These are phyloP conservation scores for Drosophila melanica DNA, from an alignment of 1,140 invertebrate genomes.

Conservation along the genomic window DNA sequence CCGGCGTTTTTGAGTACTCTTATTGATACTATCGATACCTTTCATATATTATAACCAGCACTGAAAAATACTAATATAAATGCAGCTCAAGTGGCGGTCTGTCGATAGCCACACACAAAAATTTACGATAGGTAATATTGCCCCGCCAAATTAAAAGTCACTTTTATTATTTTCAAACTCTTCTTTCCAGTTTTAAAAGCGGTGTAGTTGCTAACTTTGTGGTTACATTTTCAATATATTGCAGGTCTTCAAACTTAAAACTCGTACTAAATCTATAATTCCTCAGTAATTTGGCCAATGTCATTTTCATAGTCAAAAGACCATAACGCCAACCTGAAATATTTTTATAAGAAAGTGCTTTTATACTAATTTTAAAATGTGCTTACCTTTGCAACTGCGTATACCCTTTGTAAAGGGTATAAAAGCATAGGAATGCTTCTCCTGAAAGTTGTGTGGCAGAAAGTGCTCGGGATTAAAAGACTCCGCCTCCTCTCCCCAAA, in stretches of 20 bases:
- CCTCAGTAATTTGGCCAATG: constrained; percentile 57
- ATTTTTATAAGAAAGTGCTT: neutral
- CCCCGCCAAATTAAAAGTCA: neutral
- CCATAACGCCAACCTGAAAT: constrained; percentile 65
- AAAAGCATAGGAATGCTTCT: constrained; percentile 71
- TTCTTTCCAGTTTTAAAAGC: neutral
- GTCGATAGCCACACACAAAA: neutral
- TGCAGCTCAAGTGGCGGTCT: neutral
- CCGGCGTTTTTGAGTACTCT: constrained; percentile 5
- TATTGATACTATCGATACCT: neutral
- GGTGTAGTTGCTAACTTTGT: neutral
- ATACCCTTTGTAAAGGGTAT: constrained; percentile 77
- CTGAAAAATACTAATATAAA: too few relatives aligned
- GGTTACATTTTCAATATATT: constrained; percentile 3
- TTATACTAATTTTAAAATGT: too few relatives aligned
- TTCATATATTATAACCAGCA: too few relatives aligned
- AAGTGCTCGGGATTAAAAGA: constrained; percentile 81
- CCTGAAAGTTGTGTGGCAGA: constrained; percentile 51
- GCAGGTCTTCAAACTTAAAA: constrained; percentile 50
- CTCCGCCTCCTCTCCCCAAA: constrained; percentile 73
- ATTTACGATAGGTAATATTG: neutral
- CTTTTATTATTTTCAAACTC: neutral
- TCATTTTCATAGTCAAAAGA: constrained; percentile 45
- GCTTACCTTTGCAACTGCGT: constrained; percentile 13
- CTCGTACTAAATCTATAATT: constrained; percentile 62